A percentile compares a stretch with the other conserved stretches of the same genome.
Conservation (phyloP, 2,113 vertebrate species). For the Tursiops truncatus region DNA sequence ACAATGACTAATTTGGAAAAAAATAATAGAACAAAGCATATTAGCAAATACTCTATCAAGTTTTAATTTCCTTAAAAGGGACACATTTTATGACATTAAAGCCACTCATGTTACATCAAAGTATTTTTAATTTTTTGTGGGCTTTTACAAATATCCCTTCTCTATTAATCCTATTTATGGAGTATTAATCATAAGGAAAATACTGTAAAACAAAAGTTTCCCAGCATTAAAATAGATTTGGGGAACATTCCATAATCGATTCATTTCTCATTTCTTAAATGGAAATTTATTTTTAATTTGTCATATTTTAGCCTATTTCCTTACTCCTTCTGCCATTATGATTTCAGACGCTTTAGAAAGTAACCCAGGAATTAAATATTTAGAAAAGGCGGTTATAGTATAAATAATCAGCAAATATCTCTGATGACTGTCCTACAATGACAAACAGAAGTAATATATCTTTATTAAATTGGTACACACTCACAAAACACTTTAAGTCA, state of each 20-base stretch:
- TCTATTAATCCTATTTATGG: background rate
- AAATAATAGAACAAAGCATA: background rate
- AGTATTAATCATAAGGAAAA: conserved; percentile 41
- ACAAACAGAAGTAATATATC: background rate
- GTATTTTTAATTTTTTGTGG: background rate
- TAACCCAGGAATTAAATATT: conserved; percentile 24
- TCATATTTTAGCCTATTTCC: background rate
- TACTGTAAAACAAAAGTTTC: background rate
- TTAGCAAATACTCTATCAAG: background rate
- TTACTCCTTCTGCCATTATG: background rate
- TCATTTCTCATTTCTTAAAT: conserved; percentile 36
- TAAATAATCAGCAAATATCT: conserved; percentile 13
- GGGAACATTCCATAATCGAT: background rate
- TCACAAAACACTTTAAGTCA: background rate
- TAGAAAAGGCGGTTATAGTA: background rate
- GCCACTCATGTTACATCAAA: background rate
- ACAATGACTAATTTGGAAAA: background rate
- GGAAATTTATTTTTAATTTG: conserved; percentile 50
- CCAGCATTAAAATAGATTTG: conserved; percentile 23
- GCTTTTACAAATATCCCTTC: conserved; percentile 3
- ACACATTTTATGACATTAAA: conserved; percentile 34
- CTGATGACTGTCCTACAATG: background rate
- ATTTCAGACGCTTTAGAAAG: background rate
- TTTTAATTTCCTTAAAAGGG: conserved; percentile 17
- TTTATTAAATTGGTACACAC: background rate